Evolutionary conservation across 1,140 invertebrate species (phyloP).

Genomic region (Aphelenchoides besseyi): DNA sequence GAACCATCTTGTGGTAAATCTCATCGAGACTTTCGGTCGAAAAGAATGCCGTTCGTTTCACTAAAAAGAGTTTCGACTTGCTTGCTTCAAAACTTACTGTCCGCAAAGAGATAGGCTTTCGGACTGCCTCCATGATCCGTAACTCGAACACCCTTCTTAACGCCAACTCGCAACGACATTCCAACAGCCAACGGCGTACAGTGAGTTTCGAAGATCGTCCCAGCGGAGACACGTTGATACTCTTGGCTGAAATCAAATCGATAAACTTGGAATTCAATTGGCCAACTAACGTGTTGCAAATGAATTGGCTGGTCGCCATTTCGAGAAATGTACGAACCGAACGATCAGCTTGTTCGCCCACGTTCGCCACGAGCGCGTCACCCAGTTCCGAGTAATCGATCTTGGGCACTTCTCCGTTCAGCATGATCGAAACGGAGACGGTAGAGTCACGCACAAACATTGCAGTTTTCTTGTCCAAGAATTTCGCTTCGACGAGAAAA

Average conservation of each 20-base stretch:
- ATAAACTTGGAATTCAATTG: not conserved
- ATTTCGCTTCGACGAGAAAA: not conserved
- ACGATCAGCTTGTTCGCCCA: not conserved
- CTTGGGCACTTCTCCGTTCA: not conserved
- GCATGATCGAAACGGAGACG: not conserved
- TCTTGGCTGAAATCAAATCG: not conserved
- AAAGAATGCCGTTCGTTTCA: not conserved
- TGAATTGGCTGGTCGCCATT: not conserved
- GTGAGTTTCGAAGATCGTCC: not conserved
- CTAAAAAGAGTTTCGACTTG: not conserved
- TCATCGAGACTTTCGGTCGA: not conserved
- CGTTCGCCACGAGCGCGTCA: not conserved
- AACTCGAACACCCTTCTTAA: not conserved
- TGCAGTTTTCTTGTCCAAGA: not conserved
- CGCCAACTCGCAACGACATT: not conserved
- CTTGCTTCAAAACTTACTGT: not conserved
- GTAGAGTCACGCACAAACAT: not conserved
- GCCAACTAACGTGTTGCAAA: not conserved
- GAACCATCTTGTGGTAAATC: not conserved
- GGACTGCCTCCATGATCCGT: not conserved
- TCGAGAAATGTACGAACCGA: not conserved
- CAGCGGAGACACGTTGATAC: not conserved
- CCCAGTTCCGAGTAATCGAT: not conserved
- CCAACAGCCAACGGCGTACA: not conserved
- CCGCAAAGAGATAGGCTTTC: conserved; percentile 1